Evolutionary conservation across 2,113 vertebrate species (phyloP), one percentile per base, ranked within the genome.

Genomic region (Cervus canadensis): DNA sequence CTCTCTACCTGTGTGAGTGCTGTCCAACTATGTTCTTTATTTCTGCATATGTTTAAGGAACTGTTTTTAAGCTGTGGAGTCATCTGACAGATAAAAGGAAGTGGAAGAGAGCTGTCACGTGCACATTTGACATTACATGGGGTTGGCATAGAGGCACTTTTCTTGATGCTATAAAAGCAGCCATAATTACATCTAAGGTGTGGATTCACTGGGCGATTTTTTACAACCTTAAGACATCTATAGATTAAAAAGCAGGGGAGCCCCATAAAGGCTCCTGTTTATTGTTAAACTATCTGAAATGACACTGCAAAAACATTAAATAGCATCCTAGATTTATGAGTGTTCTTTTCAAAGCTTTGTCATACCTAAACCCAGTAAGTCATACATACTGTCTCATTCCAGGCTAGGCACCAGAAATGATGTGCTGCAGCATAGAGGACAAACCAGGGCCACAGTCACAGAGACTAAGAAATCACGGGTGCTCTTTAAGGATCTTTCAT

Each of bases 321-420:
- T 40, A 78, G 84, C 25, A 43, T 86, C 81, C 30, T n/a, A 76
- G 52, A 36, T 92, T 81, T 28, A 87, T 50, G 67, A 64, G 15
- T 48, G 8, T 23, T 87, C 83, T 86, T 54, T 91, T 90, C 84
- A 95, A 98, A 97, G 76, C 71, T 97, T 92, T 0, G 0, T 86
- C 91, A 85, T 8, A 95, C 83, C 91, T 81, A 57, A 96, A 93
- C 64, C 81, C 64, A 95, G 94, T 40, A 96, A 96, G 96, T 92
- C 45, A 81, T 54, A 91, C 33, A 25, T 0, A 28, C 6, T 6
- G 33, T 1, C 0, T 50, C 52, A 89, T n/a, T 97, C 86, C 78
- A 30, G 91, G 94, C 0, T 62, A 84, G 89, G 87, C 87, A 89
- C 87, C 91, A 93, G 95, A 87, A 98, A 94, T 89, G 95, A 89